These are phyloP conservation scores for Atherinosoma microstoma DNA, from an alignment of 2,797 vertebrate species.

Conservation along the genomic window DNA sequence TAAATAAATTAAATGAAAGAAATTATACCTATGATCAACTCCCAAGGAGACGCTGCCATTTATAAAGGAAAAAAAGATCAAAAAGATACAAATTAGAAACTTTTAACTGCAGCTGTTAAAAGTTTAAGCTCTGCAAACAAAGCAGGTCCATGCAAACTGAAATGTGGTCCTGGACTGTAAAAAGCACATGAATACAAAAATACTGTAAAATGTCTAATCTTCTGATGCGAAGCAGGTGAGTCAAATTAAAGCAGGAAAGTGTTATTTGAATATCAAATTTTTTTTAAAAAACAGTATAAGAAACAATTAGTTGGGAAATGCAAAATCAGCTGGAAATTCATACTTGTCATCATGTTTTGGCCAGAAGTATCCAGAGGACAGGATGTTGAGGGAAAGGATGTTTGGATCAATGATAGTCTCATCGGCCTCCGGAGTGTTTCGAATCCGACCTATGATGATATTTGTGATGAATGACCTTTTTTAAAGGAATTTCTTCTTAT, in stretches of 20 bases:
- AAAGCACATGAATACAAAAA: slow-evolving; percentile 13
- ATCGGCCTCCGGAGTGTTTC: slow-evolving; percentile 95
- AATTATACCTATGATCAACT: slow-evolving; percentile 93
- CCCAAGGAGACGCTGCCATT: slow-evolving; percentile 90
- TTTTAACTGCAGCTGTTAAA: slow-evolving; percentile 50
- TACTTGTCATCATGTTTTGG: slow-evolving; percentile 97
- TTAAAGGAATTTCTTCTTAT: background rate
- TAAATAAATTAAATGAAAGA: slow-evolving; percentile 44
- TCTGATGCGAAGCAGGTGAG: background rate
- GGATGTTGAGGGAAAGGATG: slow-evolving; percentile 97
- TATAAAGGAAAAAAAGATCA: slow-evolving; percentile 75
- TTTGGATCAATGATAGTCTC: slow-evolving; percentile 98
- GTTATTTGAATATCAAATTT: accelerated
- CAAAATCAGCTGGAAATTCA: slow-evolving; percentile 19
- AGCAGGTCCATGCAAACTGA: slow-evolving; percentile 82
- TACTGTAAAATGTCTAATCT: background rate
- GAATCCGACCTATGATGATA: slow-evolving; percentile 88
- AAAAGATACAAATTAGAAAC: slow-evolving; percentile 68
- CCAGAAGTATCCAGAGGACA: slow-evolving; percentile 90
- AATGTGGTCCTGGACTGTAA: slow-evolving; percentile 37
- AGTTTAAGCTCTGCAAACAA: slow-evolving; percentile 57
- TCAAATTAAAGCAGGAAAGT: background rate
- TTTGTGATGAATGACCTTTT: background rate
- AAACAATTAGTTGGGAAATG: background rate
- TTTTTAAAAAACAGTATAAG: background rate